These are phyloP conservation scores for Acomys russatus DNA, from an alignment of 2,797 vertebrate genomes.

Conservation along the genomic window DNA sequence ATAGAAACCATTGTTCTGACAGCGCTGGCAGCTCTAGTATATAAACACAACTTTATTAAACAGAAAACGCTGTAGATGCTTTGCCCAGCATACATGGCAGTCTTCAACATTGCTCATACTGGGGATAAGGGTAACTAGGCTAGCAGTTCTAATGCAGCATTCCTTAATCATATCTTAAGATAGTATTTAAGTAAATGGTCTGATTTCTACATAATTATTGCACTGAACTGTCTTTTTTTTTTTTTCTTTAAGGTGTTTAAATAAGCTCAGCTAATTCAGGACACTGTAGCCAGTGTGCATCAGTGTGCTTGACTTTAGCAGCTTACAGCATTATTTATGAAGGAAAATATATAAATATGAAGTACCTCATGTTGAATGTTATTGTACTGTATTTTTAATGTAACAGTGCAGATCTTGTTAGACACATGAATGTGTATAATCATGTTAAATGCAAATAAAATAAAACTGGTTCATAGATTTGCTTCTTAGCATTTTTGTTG, in stretches of 20 bases:
- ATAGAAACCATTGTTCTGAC: conserved; percentile 81
- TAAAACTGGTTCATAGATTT: conserved; percentile 90
- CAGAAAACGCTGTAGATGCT: conserved; percentile 71
- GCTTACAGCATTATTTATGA: conserved; percentile 90
- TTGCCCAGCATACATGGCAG: conserved; percentile 79
- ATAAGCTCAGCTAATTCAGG: conserved; percentile 86
- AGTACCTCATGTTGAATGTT: conserved; percentile 92
- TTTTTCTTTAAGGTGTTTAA: conserved; percentile 82
- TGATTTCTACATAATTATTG: conserved; percentile 89
- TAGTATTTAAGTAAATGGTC: conserved; percentile 88
- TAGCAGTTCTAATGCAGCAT: conserved; percentile 87
- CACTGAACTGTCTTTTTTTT: conserved; percentile 89
- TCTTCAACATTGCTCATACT: conserved; percentile 79
- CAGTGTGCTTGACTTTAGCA: conserved; percentile 87
- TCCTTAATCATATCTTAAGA: conserved; percentile 88
- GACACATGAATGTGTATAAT: conserved; percentile 97
- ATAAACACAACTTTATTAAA: conserved; percentile 67
- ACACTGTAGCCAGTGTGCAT: conserved; percentile 81
- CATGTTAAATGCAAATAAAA: conserved; percentile 90
- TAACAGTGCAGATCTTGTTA: conserved; percentile 94
- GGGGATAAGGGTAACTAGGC: conserved; percentile 79
- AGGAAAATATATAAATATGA: conserved; percentile 90
- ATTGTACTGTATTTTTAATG: conserved; percentile 94
- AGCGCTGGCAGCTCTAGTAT: conserved; percentile 75
- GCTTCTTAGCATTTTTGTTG: conserved; percentile 84